Conservation (phyloP, 2,888 invertebrate species). For the Drosophila neonasuta region DNA sequence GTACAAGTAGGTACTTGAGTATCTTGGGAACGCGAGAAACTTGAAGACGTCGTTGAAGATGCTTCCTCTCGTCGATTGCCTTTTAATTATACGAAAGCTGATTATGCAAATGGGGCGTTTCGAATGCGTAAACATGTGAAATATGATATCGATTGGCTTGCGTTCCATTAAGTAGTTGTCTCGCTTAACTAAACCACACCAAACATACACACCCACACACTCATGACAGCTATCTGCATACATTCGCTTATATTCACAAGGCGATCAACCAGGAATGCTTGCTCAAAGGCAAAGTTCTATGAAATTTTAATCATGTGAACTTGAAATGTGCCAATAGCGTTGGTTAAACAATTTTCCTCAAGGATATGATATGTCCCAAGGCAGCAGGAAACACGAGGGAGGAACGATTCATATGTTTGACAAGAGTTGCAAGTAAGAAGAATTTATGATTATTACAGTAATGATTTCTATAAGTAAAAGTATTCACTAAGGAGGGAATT, state of each 20-base stretch:
- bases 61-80: slow-evolving; percentile 53
- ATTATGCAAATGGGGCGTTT: slow-evolving; percentile 63
- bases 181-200: slow-evolving; percentile 16
- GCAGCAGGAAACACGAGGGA: not conserved
- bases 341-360: slow-evolving; percentile 26
- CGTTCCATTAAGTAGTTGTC: slow-evolving; percentile 11
- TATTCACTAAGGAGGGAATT: too few relatives aligned
- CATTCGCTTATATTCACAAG: not conserved
- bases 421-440: not conserved
- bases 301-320: slow-evolving; percentile 47
- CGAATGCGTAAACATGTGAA: slow-evolving; percentile 48
- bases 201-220: not conserved
- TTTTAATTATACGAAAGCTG: slow-evolving; percentile 70
- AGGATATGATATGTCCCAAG: not conserved
- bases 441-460: too few relatives aligned
- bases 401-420: not conserved
- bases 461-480: too few relatives aligned
- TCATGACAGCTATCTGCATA: slow-evolving; percentile 7
- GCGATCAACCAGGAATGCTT: not conserved
- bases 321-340: slow-evolving; percentile 16
- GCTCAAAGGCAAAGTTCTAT: slow-evolving; percentile 7
- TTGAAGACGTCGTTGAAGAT: slow-evolving; percentile 7
- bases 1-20: not conserved
- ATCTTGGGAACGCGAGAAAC: slow-evolving; percentile 13
- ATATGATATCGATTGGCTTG: slow-evolving; percentile 50